Conservation (phyloP, 2,888 invertebrate genomes). For the Alentia gelatinosa region DNA sequence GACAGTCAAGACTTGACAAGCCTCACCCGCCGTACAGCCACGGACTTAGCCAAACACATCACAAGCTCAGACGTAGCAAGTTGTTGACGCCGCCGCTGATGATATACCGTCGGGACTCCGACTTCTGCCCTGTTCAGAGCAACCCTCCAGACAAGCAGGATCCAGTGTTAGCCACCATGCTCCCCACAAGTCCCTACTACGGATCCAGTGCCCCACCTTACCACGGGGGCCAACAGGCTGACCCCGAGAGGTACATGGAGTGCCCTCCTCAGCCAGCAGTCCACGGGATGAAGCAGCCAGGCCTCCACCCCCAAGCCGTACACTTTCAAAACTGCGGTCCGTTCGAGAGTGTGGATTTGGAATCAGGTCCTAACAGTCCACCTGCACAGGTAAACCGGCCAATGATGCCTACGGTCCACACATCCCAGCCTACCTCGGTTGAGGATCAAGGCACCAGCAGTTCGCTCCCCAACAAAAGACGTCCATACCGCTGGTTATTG, state of each 20-base stretch:
- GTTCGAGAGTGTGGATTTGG: conserved; percentile 19
- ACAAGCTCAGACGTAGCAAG: too few relatives aligned
- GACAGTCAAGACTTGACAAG: background rate
- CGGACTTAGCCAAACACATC: too few relatives aligned
- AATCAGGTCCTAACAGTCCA: background rate
- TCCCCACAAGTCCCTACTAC: background rate
- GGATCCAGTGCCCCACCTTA: background rate
- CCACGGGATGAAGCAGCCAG: background rate
- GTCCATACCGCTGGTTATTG: background rate
- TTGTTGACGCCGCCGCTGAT: background rate
- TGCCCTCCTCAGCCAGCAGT: background rate
- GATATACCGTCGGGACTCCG: too few relatives aligned
- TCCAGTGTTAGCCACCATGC: background rate
- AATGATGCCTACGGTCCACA: background rate
- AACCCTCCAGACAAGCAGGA: background rate
- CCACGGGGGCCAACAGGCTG: background rate
- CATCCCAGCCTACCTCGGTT: background rate
- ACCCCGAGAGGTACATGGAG: background rate
- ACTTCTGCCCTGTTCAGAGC: background rate
- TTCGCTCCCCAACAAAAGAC: background rate
- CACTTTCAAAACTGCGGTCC: background rate
- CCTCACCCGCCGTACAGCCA: too few relatives aligned
- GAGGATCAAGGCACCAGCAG: background rate
- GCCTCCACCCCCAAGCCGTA: background rate
- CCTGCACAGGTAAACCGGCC: background rate